Evolutionary conservation across 1,140 invertebrate species (phyloP), one percentile per base, ranked within the genome.

Genomic region (Drosophila pallidifrons): DNA sequence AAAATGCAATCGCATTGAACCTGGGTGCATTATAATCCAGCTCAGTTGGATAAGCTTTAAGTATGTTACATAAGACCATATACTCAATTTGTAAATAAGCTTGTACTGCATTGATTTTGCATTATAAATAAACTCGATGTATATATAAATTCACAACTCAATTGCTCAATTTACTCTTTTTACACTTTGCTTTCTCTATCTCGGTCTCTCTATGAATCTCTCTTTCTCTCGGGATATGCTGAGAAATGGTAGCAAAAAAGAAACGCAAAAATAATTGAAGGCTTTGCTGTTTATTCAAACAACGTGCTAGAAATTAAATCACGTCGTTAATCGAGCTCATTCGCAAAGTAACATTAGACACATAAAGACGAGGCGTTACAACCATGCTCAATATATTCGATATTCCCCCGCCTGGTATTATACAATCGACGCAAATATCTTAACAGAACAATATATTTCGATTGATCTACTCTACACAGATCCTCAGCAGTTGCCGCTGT

Each of bases 321-420:
- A 11, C 5, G 10, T 60, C 28, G 13, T 35, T 4, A 49, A 2
- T 35, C 45, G 5, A 15, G 6, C 30, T 51, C 59, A 63, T 49
- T 63, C 32, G 15, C 46, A 63, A 38, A 25, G 3, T 35, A 38
- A 20, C 59, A 20, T 51, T n/a, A 2, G 59, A 51, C 46, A 10
- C 47, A 47, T 15, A 35, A 35, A 32, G 59, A 20, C 46, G 46
- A 13, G 8, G 16, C 35, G 10, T 10, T 41, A 10, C 38, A 35
- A 28, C 32, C 3, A 61, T 88, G 83, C n/a, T 82, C 20, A 28
- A 43, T 4, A 46, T 77, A 13, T 79, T 82, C 4, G 20, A 55
- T 38, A 69, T 63, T 28, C 83, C 83, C 7, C 80, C 75, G 47
- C 75, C 72, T 16, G 81, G 81, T 85, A 58, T 6, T 11, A 57